These are phyloP conservation scores for Macrobrachium rosenbergii DNA, from an alignment of 1,140 invertebrate species.

Conservation along the genomic window DNA sequence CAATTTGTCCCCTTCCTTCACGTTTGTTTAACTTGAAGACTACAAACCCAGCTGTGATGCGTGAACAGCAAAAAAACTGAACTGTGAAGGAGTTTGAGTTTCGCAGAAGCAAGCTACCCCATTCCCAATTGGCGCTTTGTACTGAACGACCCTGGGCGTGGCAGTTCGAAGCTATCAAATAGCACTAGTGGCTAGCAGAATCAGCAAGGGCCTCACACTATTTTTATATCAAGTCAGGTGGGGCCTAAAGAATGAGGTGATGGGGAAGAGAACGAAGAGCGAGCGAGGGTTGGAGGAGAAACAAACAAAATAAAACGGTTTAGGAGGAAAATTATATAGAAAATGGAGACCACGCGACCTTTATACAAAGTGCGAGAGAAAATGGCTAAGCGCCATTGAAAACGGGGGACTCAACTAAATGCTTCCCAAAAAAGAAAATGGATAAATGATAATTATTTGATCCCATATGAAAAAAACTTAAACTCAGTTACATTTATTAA, in stretches of 20 bases:
- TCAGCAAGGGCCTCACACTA: not conserved
- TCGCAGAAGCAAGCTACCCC: not conserved
- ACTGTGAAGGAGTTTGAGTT: no score
- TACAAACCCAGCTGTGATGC: no score
- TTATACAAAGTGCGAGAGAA: not conserved
- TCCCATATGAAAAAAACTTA: no score
- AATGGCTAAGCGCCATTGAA: not conserved
- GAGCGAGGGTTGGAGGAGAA: not conserved
- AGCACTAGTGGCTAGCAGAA: not conserved
- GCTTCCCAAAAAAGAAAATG: no score
- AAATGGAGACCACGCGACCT: not conserved
- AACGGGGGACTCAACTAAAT: not conserved
- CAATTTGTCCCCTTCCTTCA: no score
- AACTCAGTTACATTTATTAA: no score
- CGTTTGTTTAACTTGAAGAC: no score
- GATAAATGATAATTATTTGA: no score
- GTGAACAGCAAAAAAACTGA: no score
- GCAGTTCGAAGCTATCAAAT: not conserved
- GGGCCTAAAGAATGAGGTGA: constrained; percentile 6
- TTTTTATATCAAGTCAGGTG: not conserved
- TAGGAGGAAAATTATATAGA: not conserved
- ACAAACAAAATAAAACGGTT: not conserved
- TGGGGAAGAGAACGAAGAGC: constrained; percentile 3
- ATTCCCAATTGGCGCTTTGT: no score
- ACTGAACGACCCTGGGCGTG: not conserved